Base-by-base conservation (phyloP, 2,888 invertebrate species). In the Plutella xylostella region DNA sequence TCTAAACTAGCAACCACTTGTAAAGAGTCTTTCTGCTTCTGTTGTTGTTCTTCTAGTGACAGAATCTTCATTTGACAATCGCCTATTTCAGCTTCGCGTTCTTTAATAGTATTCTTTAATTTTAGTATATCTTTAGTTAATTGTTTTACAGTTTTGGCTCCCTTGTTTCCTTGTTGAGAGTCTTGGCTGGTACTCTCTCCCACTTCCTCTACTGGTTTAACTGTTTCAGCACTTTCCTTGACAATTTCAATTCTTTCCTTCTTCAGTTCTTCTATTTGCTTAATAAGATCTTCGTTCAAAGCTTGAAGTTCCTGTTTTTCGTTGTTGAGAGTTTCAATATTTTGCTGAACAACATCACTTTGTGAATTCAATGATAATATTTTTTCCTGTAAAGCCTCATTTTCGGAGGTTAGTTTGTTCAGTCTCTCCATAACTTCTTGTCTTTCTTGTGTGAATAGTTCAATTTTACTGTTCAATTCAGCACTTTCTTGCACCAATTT, bases 341-440 rank as follows among this genome's bases (percentile, higher is more conserved):
- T 72, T 45, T 56, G 71, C 58, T 85, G 72, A 25, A 88, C 60
- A 43, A 63, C 60, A 47, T 69, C 73, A 53, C 87, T 87, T 54
- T 87, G 85, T 18, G 72, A 73, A 46, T 75, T 82, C 34, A 88
- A 61, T 49, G 86, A 80, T 40, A 78, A 71, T 38, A 88, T 72
- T 58, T 82, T 78, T 43, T 79, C 55, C 33, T 74, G 68, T 40
- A 89, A 68, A 25, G 83, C 69, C 48, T 86, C 83, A 66, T 90
- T 89, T 73, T 90, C 90, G 9, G 70, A 60, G 46, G 73, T 85
- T n/a, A 89, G 68, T 51, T 76, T 80, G 64, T 86, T 88, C 85
- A 90, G 86, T 73, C 89, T 90, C 50, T 88, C 88, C 72, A 89
- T 86, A 1, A 90, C 88, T 68, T 90, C 90, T 53, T 89, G 85